Base-by-base conservation (phyloP, 2,113 vertebrate genomes). In the Mesitornis unicolor region DNA sequence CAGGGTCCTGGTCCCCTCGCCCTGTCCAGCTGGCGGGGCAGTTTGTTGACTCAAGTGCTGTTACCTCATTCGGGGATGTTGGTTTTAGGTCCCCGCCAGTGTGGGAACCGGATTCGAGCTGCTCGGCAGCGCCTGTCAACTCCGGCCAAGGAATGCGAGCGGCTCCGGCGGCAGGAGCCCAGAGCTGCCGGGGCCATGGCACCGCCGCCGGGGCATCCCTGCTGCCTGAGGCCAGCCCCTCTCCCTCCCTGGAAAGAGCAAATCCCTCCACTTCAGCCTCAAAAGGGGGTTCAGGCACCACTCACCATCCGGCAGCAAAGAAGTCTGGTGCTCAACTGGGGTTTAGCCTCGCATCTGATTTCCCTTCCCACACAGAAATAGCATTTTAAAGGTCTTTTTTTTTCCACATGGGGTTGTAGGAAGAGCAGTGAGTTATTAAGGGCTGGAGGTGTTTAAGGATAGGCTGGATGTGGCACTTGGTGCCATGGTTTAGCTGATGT, bases 31-130 rank as follows among this genome's bases (percentile, higher is more conserved):
- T 81, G 95, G 56, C 22, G 10, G 65, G 80, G 70, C 13, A 51
- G 35, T 73, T 93, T 97, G 95, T 97, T 96, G 97, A 96, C 56
- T 95, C 95, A 96, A 96, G 93, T 36, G 94, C 94, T 29, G 67
- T 97, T 95, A 95, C 95, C 95, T 97, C 97, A 96, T 70, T 83
- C 51, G 7, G 97, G 91, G 95, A 97, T 97, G 96, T 97, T 96
- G 65, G 94, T 97, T 96, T 97, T 97, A 95, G 95, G 91, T 94
- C 94, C 89, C 87, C 4, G 42, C 90, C 95, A 95, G 93, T 96
- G 96, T 97, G 96, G 96, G 97, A 96, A 96, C 94, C 74, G 93
- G 97, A 97, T 97, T 82, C 21, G 76, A 59, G 93, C 91, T 19
- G 77, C 85, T 91, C 78, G 29, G 92, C 95, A 75, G 87, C 24